Evolutionary conservation across 2,113 vertebrate species (phyloP).

Genomic region (Dasyurus viverrinus): DNA sequence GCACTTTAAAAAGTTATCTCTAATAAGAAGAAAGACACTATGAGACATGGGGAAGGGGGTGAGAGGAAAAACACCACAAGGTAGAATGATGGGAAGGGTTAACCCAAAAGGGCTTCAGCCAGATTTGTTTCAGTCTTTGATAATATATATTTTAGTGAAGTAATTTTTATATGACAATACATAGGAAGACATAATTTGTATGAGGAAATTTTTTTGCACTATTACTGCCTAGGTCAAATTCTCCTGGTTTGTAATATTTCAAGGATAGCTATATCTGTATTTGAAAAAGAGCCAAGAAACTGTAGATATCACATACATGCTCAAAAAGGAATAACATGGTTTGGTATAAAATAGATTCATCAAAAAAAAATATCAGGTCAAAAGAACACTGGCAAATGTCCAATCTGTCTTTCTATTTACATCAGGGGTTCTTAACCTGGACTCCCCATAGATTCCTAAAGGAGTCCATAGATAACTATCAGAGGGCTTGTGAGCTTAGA

Average conservation of each 20-base stretch:
- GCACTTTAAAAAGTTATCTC: no score
- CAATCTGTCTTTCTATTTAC: neutral
- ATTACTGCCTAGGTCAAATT: neutral
- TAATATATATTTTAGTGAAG: neutral
- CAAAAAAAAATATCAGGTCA: neutral
- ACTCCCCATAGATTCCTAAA: neutral
- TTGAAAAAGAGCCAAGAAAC: conserved; percentile 22
- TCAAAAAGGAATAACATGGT: neutral
- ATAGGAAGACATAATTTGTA: neutral
- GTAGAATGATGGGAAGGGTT: no score
- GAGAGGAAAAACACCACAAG: no score
- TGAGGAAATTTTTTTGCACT: neutral
- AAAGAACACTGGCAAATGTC: neutral
- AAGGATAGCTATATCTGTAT: neutral
- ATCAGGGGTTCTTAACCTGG: neutral
- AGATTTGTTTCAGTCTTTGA: neutral
- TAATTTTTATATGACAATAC: neutral
- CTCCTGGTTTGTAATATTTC: neutral
- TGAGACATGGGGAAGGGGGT: no score
- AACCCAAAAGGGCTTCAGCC: no score
- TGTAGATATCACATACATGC: conserved; percentile 9
- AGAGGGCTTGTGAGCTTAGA: neutral
- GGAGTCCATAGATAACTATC: neutral
- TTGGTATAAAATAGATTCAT: neutral
- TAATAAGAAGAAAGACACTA: no score